A percentile compares a stretch with the other conserved stretches of the same genome.
phyloP scores from a whole-genome alignment of 1,140 invertebrate species.

The Leguminivora glycinivorella region DNA sequence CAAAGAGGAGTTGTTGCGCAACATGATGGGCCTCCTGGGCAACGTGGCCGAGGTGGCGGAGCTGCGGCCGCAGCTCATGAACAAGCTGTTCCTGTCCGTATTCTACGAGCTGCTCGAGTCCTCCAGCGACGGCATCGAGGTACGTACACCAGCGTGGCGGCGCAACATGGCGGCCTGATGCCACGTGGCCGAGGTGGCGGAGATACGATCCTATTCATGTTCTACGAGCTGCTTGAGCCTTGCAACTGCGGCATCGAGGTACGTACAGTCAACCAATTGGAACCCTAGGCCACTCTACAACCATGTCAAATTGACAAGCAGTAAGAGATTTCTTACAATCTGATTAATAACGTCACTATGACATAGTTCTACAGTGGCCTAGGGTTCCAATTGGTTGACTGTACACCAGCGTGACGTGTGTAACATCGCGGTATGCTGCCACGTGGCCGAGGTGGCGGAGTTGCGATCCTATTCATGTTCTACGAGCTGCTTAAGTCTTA shows the following conservation, averaged over 20 bases:
- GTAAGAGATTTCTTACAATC: no score
- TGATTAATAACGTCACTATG: no score
- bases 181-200: no score
- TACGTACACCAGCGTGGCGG: constrained; percentile 62
- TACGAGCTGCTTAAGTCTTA: constrained; percentile 89
- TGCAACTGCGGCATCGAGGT: constrained; percentile 96
- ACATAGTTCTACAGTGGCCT: no score
- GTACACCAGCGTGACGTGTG: no score
- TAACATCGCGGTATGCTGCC: no score
- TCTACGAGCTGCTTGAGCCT: constrained; percentile 91
- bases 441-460: constrained; percentile 95
- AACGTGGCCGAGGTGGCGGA: constrained; percentile 96
- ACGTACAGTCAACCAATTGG: no score
- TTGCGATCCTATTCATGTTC: constrained; percentile 93
- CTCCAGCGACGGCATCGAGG: constrained; percentile 95
- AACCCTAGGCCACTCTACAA: no score
- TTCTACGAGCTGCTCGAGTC: constrained; percentile 93
- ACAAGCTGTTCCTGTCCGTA: constrained; percentile 89
- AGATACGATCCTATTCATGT: constrained; percentile 92
- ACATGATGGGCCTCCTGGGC: constrained; percentile 98
- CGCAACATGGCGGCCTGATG: no score
- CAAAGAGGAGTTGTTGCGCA: constrained; percentile 92
- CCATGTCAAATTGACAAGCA: no score
- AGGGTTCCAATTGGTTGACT: no score
- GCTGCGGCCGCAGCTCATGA: constrained; percentile 92